Percentiles rank a stretch among this genome's conserved stretches.
These are phyloP conservation scores for Arion vulgaris DNA, from an alignment of 1,140 invertebrate species.

Conservation along the genomic window DNA sequence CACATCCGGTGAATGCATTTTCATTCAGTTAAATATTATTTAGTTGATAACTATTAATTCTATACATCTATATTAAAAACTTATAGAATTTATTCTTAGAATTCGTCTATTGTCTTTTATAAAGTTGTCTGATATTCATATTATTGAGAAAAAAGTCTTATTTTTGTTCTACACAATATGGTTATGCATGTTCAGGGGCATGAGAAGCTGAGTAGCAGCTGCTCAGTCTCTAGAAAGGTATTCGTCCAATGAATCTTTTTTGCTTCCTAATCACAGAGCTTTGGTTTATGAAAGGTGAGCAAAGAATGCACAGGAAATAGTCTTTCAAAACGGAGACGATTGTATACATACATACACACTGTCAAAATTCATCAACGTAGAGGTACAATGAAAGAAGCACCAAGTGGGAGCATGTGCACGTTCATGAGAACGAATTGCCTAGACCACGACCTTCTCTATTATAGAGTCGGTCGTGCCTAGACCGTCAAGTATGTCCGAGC, in stretches of 20 bases:
- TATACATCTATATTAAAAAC: background rate
- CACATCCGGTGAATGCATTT: slow-evolving; percentile 40
- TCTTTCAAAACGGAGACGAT: background rate
- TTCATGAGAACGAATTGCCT: too few relatives aligned
- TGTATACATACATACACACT: background rate
- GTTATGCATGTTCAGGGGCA: background rate
- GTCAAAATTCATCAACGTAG: background rate
- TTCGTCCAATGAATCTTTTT: background rate
- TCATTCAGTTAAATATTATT: background rate
- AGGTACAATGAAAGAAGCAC: background rate
- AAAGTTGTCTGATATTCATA: background rate
- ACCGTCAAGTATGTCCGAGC: too few relatives aligned
- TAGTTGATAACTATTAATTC: background rate
- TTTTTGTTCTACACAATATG: background rate
- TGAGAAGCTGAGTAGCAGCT: background rate
- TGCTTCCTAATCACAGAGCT: background rate
- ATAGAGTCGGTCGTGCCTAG: too few relatives aligned
- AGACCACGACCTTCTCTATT: too few relatives aligned
- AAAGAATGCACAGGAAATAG: background rate
- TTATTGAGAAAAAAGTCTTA: background rate
- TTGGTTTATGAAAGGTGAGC: background rate
- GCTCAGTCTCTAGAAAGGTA: background rate
- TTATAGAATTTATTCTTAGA: background rate
- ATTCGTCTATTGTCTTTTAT: background rate
- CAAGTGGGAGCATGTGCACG: background rate